Evolutionary conservation across 2,113 vertebrate species (phyloP), one percentile per base, ranked within the genome.

Genomic region (Orycteropus afer): DNA sequence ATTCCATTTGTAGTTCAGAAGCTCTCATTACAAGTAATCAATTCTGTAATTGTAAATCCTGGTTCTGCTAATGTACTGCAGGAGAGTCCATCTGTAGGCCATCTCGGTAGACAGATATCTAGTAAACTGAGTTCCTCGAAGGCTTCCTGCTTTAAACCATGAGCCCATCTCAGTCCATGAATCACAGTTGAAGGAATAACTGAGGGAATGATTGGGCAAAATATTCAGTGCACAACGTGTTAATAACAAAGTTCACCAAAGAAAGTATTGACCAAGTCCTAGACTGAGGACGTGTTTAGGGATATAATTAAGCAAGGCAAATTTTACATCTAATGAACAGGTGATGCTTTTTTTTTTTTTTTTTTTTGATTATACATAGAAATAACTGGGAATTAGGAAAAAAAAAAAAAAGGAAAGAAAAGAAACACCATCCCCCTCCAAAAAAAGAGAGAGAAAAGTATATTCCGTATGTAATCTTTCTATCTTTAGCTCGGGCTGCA

Each of bases 401-500:
- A 53, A 53, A 53, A 53, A 53, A 53, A 53, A 22, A 5, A 57
- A 57, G 6, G 23, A 57, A 57, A 57, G 20, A 1, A 5, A 3
- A 57, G 4, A 18, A 69, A 3, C 17, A 34, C 34, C 34, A 5
- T 11, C 15, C 32, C 63, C 63, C 29, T 32, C 63, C 7, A 37
- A 37, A 71, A 71, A 65, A 65, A 9, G 5, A 61, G 25, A 25
- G 5, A 25, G 22, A 27, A 61, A 34, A 29, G 11, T 25, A 18
- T 0, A 25, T 15, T 2, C 23, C 29, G 12, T 1, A 0, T 4
- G 1, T 3, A 11, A 15, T n/a, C 4, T 23, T 63, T 49, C 1
- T 11, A 3, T 0, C 45, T 80, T 20, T 8, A 86, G 0, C 51
- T 22, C 27, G 40, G 34, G 10, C 6, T 18, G 0, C 11, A 18